A percentile compares a stretch with the other conserved stretches of the same genome.
These are phyloP conservation scores for Nasonia giraulti DNA, from an alignment of 1,140 invertebrate species.

Conservation along the genomic window DNA sequence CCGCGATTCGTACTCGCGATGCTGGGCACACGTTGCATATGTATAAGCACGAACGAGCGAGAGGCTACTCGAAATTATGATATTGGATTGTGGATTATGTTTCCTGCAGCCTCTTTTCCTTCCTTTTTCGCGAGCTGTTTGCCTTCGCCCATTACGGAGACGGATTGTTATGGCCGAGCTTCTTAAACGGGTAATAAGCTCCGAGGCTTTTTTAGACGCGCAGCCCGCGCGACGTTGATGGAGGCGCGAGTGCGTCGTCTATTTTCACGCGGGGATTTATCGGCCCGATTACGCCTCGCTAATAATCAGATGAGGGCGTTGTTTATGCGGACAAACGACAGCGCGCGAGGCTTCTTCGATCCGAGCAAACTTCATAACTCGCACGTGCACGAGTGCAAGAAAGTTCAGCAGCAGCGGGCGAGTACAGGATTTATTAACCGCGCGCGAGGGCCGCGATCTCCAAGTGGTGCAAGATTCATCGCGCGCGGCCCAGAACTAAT, in stretches of 20 bases:
- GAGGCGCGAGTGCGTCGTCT: neutral
- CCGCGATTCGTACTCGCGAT: neutral
- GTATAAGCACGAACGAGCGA: neutral
- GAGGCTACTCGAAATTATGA: conserved; percentile 6
- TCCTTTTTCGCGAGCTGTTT: neutral
- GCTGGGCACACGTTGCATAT: neutral
- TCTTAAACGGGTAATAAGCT: conserved; percentile 23
- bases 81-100: conserved; percentile 22
- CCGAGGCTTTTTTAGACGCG: neutral
- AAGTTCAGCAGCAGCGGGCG: neutral
- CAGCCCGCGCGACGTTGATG: conserved; percentile 6
- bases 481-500: conserved; percentile 19
- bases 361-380: too few species aligned
- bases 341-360: too few species aligned
- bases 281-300: neutral
- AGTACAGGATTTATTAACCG: conserved; percentile 25
- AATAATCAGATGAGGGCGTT: neutral
- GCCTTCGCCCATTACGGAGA: conserved; percentile 16
- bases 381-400: neutral
- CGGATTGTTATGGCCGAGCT: neutral
- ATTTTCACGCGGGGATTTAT: neutral
- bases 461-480: conserved; percentile 17
- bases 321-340: neutral
- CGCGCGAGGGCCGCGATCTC: neutral
- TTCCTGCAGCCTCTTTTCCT: neutral